Evolutionary conservation across 2,113 vertebrate species (phyloP).

Genomic region (Columba livia): DNA sequence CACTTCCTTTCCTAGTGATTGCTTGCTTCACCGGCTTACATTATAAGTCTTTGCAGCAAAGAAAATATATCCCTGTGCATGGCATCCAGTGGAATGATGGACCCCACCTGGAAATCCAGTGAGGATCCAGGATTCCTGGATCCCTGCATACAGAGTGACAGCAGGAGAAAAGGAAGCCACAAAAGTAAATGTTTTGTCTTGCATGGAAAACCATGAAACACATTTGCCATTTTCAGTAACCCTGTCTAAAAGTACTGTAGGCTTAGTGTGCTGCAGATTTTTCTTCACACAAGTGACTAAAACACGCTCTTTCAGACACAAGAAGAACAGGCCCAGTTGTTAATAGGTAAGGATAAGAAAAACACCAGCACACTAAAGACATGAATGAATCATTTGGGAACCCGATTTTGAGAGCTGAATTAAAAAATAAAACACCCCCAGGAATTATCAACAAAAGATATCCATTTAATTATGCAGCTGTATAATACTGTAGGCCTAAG

Average conservation of each 20-base stretch:
- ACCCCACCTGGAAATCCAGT: not conserved
- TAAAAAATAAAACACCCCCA: not conserved
- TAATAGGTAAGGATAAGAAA: not conserved
- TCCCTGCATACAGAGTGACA: not conserved
- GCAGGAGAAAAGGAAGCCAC: not conserved
- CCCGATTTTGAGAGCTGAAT: not conserved
- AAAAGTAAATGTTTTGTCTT: not conserved
- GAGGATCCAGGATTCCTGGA: not conserved
- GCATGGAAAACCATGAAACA: not conserved
- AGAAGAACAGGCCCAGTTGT: not conserved
- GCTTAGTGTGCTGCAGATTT: not conserved
- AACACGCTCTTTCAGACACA: not conserved
- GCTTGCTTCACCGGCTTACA: not conserved
- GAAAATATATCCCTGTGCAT: not conserved
- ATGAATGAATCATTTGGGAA: not conserved
- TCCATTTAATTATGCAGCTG: not conserved
- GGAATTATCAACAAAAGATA: not conserved
- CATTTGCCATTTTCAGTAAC: not conserved
- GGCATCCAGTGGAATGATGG: rapidly evolving
- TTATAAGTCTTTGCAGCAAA: not conserved
- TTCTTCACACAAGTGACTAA: not conserved
- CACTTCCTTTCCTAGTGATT: not conserved
- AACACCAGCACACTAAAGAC: not conserved
- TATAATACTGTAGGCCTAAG: not conserved
- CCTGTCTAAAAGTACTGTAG: not conserved